Evolutionary conservation across 2,888 invertebrate species (phyloP).

Genomic region (Lithophane leautieri): DNA sequence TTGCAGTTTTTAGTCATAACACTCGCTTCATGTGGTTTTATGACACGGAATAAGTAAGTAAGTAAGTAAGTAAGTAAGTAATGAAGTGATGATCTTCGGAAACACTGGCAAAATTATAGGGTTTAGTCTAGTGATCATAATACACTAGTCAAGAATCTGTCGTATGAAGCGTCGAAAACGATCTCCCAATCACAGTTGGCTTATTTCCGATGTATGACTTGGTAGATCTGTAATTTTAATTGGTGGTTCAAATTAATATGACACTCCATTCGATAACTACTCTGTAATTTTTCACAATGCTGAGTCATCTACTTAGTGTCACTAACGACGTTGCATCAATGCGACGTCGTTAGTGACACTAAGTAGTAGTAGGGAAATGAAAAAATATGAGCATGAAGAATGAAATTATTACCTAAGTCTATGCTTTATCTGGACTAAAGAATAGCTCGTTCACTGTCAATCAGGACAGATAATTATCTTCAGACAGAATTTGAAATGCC

Average conservation of each 20-base stretch:
- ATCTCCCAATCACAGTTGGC: neutral
- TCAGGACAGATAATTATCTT: slow-evolving; percentile 60
- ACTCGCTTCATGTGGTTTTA: slow-evolving; percentile 20
- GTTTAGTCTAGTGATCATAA: too few species aligned
- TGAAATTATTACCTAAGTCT: slow-evolving; percentile 50
- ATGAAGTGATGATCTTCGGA: neutral
- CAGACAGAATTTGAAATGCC: slow-evolving; percentile 39
- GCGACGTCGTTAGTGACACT: too few species aligned
- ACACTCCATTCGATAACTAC: slow-evolving; percentile 14
- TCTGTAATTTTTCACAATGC: slow-evolving; percentile 1
- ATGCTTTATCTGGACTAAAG: slow-evolving; percentile 44
- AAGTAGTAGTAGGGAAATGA: too few species aligned
- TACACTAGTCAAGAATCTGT: too few species aligned
- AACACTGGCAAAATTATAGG: too few species aligned
- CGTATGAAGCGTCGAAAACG: neutral
- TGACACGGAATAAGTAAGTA: neutral
- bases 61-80: neutral
- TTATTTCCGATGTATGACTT: neutral
- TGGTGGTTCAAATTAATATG: too few species aligned
- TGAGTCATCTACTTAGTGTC: slow-evolving; percentile 22
- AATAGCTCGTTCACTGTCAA: slow-evolving; percentile 60
- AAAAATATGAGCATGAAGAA: slow-evolving; percentile 42
- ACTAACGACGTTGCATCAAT: slow-evolving; percentile 17
- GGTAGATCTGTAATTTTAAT: neutral
- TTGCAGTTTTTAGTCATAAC: slow-evolving; percentile 5